Evolutionary conservation across 2,797 vertebrate species (phyloP).

Genomic region (Etheostoma perlongum): DNA sequence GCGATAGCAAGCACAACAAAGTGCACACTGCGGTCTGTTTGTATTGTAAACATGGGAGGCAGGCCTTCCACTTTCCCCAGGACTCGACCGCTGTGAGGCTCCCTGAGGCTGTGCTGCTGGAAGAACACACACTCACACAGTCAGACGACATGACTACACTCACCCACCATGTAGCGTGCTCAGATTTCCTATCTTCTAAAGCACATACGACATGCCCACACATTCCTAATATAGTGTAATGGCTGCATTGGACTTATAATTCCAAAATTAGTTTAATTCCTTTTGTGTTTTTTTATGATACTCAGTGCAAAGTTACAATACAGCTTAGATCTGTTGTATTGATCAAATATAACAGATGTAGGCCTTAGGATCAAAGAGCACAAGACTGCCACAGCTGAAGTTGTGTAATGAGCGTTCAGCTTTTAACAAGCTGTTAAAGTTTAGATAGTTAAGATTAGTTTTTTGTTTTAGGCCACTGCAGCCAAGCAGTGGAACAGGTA

Average conservation of each 20-base stretch:
- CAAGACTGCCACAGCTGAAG: neutral
- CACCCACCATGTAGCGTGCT: constrained; percentile 33
- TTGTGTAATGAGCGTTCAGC: constrained; percentile 1
- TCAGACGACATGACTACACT: constrained; percentile 39
- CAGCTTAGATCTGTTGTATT: neutral
- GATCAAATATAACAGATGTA: neutral
- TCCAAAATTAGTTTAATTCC: constrained; percentile 17
- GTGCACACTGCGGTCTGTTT: constrained; percentile 26
- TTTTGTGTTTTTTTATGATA: constrained; percentile 7
- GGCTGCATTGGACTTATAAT: constrained; percentile 8
- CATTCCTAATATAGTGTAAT: constrained; percentile 36
- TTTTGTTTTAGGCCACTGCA: constrained; percentile 5
- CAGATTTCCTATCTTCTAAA: constrained; percentile 33
- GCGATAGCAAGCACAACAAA: constrained; percentile 22
- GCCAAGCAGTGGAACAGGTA: constrained; percentile 3
- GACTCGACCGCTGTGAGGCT: constrained; percentile 42
- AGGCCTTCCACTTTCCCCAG: constrained; percentile 48
- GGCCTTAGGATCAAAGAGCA: neutral
- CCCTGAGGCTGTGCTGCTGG: constrained; percentile 38
- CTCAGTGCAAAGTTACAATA: neutral
- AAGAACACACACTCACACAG: constrained; percentile 22
- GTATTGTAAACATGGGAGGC: constrained; percentile 43
- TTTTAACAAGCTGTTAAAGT: constrained; percentile 16
- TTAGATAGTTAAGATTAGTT: neutral
- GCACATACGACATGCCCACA: constrained; percentile 42